Evolutionary conservation across 1,140 invertebrate species (phyloP).

Genomic region (Dinoponera quadriceps): DNA sequence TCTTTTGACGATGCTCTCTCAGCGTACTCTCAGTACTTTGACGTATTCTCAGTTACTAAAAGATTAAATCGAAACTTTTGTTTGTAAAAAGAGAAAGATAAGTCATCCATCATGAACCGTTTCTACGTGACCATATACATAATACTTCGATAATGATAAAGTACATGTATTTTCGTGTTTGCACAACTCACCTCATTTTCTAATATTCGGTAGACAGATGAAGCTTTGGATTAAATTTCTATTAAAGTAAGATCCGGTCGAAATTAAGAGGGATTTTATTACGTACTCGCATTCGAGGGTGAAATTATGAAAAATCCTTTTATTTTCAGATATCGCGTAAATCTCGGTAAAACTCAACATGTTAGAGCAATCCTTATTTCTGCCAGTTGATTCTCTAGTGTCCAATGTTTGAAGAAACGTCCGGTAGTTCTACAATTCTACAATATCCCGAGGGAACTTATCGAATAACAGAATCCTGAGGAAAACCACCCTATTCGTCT

Average conservation of each 20-base stretch:
- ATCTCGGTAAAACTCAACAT: background rate
- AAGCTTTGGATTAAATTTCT: conserved; percentile 10
- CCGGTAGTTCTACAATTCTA: background rate
- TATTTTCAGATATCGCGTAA: background rate
- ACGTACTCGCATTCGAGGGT: background rate
- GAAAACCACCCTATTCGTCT: background rate
- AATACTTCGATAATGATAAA: too few species aligned
- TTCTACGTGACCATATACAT: too few species aligned
- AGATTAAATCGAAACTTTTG: background rate
- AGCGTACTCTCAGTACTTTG: too few species aligned
- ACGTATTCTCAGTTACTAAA: conserved; percentile 2
- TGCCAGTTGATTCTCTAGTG: background rate
- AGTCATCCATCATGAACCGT: conserved; percentile 14
- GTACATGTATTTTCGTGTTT: too few species aligned
- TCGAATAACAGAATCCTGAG: background rate
- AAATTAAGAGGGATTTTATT: conserved; percentile 7
- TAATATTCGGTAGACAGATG: background rate
- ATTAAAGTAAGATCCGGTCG: background rate
- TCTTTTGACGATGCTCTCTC: conserved; percentile 24
- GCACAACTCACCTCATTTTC: background rate
- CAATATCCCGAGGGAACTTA: background rate
- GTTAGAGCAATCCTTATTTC: background rate
- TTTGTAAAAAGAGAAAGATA: conserved; percentile 5
- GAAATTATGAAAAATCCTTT: background rate
- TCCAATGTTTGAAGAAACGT: background rate